Conservation (phyloP, 2,888 invertebrate genomes). For the Epicampocera succincta region DNA sequence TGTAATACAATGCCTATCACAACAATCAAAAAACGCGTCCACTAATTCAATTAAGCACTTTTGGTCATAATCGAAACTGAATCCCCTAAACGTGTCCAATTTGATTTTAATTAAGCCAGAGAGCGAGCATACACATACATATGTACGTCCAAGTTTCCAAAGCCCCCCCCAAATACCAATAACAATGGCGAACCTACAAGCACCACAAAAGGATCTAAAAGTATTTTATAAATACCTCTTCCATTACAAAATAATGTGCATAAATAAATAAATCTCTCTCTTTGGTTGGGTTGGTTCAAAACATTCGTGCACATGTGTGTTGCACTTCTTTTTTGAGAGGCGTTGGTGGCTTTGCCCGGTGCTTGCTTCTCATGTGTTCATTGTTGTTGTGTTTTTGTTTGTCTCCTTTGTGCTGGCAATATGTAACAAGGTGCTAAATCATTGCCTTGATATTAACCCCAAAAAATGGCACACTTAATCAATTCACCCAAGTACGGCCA, state of each 20-base stretch:
- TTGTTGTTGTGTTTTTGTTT: constrained; percentile 27
- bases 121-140: constrained; percentile 16
- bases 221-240: constrained; percentile 48
- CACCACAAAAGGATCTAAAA: constrained; percentile 42
- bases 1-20: constrained; percentile 75
- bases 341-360: constrained; percentile 68
- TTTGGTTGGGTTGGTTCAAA: background rate
- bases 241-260: constrained; percentile 48
- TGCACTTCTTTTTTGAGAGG: background rate
- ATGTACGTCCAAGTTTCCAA: constrained; percentile 16
- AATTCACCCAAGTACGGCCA: constrained; percentile 73
- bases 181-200: constrained; percentile 30
- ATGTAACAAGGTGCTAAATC: constrained; percentile 80
- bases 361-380: constrained; percentile 45
- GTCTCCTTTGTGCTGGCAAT: constrained; percentile 52
- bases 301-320: background rate
- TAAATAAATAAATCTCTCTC: constrained; percentile 44
- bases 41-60: constrained; percentile 78
- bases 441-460: constrained; percentile 81
- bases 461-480: constrained; percentile 81
- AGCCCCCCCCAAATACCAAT: background rate
- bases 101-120: constrained; percentile 71
- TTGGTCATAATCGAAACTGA: constrained; percentile 69
- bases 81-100: constrained; percentile 71
- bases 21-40: constrained; percentile 76